phyloP scores from a whole-genome alignment of 64 coral and sea anemone species.

The Acropora yongei region DNA sequence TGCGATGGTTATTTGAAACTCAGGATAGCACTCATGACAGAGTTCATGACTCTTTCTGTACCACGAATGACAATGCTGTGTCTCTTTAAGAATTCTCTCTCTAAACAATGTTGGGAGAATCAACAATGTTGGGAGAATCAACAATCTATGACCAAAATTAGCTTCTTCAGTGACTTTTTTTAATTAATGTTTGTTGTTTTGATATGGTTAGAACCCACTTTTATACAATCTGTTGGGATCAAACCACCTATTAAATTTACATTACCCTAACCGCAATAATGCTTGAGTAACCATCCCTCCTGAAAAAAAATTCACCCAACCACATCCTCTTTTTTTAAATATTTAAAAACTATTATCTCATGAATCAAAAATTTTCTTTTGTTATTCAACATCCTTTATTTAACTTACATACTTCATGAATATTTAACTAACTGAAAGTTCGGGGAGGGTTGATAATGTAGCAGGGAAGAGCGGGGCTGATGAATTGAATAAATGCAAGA shows the following conservation, averaged over 20 bases:
- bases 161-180: not conserved
- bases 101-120: not conserved
- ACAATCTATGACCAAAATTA: not conserved
- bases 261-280: not conserved
- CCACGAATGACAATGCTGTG: not conserved
- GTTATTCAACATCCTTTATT: too few relatives aligned
- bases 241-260: not conserved
- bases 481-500: too few relatives aligned
- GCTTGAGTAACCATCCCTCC: too few relatives aligned
- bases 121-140: not conserved
- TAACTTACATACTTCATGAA: too few relatives aligned
- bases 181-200: not conserved
- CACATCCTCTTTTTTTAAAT: too few relatives aligned
- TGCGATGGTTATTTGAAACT: not conserved
- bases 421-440: too few relatives aligned
- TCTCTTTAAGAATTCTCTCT: not conserved
- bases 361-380: too few relatives aligned
- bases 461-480: too few relatives aligned
- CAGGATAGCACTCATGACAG: not conserved
- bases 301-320: too few relatives aligned
- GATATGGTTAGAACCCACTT: not conserved
- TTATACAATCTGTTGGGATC: not conserved
- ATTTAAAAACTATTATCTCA: too few relatives aligned
- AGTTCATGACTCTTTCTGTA: not conserved
- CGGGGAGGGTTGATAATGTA: too few relatives aligned